phyloP scores from a whole-genome alignment of 2,888 invertebrate genomes.

The Caenorhabditis macrosperma region DNA sequence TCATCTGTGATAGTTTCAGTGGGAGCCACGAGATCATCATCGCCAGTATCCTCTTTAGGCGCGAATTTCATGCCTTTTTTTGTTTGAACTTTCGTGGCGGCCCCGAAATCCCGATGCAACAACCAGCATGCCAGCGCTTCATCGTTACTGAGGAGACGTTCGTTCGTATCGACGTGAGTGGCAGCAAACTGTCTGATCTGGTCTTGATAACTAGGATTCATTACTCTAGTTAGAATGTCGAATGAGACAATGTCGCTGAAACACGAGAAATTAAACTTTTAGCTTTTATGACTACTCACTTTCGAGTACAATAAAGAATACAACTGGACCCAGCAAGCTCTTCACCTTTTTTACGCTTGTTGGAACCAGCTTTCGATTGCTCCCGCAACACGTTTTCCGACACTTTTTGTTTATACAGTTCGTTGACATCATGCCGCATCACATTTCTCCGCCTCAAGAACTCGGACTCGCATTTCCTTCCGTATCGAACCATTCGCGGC shows the following conservation, averaged over 20 bases:
- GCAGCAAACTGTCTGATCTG: slow-evolving; percentile 20
- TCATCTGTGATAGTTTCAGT: slow-evolving; percentile 8
- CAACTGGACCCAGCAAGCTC: slow-evolving; percentile 23
- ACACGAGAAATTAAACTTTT: not conserved
- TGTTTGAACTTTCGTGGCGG: not conserved
- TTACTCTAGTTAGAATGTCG: slow-evolving; percentile 9
- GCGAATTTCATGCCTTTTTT: slow-evolving; percentile 15
- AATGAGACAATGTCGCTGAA: slow-evolving; percentile 48
- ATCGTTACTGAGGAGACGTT: slow-evolving; percentile 31
- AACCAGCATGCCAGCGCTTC: slow-evolving; percentile 69
- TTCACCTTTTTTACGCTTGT: not conserved
- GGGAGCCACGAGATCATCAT: slow-evolving; percentile 7
- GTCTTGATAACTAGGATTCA: slow-evolving; percentile 18
- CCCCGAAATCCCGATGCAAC: slow-evolving; percentile 55
- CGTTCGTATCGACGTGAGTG: slow-evolving; percentile 28
- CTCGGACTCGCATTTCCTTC: slow-evolving; percentile 41
- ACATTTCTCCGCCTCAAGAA: slow-evolving; percentile 20
- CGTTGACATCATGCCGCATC: slow-evolving; percentile 19
- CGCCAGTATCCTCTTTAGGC: slow-evolving; percentile 15
- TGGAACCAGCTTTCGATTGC: not conserved
- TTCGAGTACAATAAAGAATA: slow-evolving; percentile 22
- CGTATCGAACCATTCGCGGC: slow-evolving; percentile 53
- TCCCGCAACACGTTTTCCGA: slow-evolving; percentile 10
- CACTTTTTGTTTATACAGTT: slow-evolving; percentile 1
- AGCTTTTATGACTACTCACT: slow-evolving; percentile 11